Evolutionary conservation across 2,113 vertebrate species (phyloP).

Genomic region (Thunnus thynnus): DNA sequence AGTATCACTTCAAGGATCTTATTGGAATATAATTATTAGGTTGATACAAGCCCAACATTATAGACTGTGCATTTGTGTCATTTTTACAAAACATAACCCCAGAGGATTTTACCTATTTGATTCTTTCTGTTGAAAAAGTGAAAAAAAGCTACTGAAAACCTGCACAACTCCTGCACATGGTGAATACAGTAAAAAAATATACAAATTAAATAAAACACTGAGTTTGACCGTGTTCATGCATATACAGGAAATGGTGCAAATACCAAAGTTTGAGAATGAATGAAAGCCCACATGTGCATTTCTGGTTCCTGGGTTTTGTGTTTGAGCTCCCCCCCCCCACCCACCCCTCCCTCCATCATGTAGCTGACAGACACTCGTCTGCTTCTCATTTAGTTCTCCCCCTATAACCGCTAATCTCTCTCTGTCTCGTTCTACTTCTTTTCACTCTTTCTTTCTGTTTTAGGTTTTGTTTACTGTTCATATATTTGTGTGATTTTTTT

Average conservation of each 20-base stretch:
- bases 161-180: not conserved
- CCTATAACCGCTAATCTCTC: slow-evolving; percentile 19
- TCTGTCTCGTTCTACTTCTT: slow-evolving; percentile 15
- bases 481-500: slow-evolving; percentile 20
- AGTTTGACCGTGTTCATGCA: not conserved
- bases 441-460: slow-evolving; percentile 28
- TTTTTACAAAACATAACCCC: too few species aligned
- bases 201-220: too few species aligned
- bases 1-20: not conserved
- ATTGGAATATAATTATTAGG: not conserved
- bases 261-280: slow-evolving; percentile 1
- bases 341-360: slow-evolving; percentile 31
- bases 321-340: slow-evolving; percentile 13
- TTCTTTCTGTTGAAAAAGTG: not conserved
- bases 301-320: slow-evolving; percentile 9
- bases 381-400: slow-evolving; percentile 31
- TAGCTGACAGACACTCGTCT: slow-evolving; percentile 31
- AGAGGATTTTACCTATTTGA: not conserved
- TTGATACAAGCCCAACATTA: not conserved
- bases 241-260: not conserved
- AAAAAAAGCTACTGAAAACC: not conserved
- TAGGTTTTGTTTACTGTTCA: slow-evolving; percentile 13
- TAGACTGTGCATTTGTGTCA: too few species aligned
- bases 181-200: not conserved
- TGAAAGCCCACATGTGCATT: not conserved